Base-by-base conservation (phyloP, 2,113 vertebrate species). In the Nerophis ophidion region DNA sequence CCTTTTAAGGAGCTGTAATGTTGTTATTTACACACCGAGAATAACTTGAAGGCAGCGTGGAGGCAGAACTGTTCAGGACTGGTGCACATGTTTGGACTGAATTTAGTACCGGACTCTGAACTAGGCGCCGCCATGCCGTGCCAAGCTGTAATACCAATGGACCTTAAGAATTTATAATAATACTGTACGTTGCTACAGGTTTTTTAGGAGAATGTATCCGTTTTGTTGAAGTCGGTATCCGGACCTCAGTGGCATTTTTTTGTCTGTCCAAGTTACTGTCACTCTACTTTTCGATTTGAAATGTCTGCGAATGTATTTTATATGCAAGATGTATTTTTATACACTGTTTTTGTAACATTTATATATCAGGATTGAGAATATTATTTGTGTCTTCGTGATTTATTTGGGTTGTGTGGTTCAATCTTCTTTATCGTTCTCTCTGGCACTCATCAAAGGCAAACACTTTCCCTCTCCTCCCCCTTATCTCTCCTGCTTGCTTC, bases 281-380 rank as follows among this genome's bases (percentile, higher is more conserved):
- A 57, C 46, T 54, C 26, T 26, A 40, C 38, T 40, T 56, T 65
- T 67, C 66, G 59, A 34, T 72, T 70, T 74, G 49, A n/a, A 72
- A 54, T 77, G 60, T 70, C 80, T 40, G 74, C 68, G 50, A 86
- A 87, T 83, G 71, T 81, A 74, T 82, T 84, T 85, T 82, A 7
- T 71, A 74, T 64, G 58, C 33, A 74, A 66, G 44, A 65, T 81
- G 72, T 82, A 82, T 77, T 83, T 85, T 80, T 78, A 65, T 82
- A 85, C 45, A 34, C 34, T 69, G 52, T 72, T 70, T 74, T 78
- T 66, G 48, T 55, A 64, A 56, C 64, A 45, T 72, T 70, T 52
- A 45, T 56, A 53, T 62, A 70, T 59, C 70, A 56, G 36, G 40
- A 65, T 72, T 19, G 38, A 49, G 45, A 64, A 63, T 10, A 36